Percentiles rank a stretch among this genome's conserved stretches.
Conservation (phyloP, 2,888 invertebrate genomes). For the Helleia helle region DNA sequence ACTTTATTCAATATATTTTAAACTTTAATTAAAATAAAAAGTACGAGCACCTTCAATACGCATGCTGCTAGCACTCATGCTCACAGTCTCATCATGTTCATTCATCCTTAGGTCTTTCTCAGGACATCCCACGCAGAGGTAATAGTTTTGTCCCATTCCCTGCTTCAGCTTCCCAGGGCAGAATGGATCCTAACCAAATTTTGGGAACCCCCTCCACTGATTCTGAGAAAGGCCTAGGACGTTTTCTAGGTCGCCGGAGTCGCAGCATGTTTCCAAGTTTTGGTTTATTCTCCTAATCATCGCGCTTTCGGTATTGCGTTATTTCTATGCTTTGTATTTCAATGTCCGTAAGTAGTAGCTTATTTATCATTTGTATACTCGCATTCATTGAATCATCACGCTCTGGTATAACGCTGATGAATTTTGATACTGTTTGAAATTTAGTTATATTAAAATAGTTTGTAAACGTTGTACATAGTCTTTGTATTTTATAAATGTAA, state of each 20-base stretch:
- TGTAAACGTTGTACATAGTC: no score
- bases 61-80: constrained; percentile 62
- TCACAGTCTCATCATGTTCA: constrained; percentile 64
- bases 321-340: constrained; percentile 29
- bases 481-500: no score
- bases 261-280: constrained; percentile 72
- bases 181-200: constrained; percentile 63
- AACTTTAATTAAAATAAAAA: constrained; percentile 1
- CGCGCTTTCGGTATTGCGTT: constrained; percentile 47
- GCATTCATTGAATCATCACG: constrained; percentile 4
- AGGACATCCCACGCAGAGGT: constrained; percentile 67
- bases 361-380: not conserved
- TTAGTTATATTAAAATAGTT: not conserved
- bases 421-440: not conserved
- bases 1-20: no score
- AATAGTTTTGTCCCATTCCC: constrained; percentile 56
- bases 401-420: not conserved
- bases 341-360: constrained; percentile 23
- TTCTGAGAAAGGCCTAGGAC: constrained; percentile 72
- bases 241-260: constrained; percentile 66
- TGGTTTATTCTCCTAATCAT: constrained; percentile 58
- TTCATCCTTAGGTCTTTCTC: constrained; percentile 74
- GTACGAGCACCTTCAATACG: constrained; percentile 43
- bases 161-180: constrained; percentile 61
- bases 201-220: constrained; percentile 45